Base-by-base conservation (phyloP, 2,888 invertebrate genomes). In the Tenodera sinensis region DNA sequence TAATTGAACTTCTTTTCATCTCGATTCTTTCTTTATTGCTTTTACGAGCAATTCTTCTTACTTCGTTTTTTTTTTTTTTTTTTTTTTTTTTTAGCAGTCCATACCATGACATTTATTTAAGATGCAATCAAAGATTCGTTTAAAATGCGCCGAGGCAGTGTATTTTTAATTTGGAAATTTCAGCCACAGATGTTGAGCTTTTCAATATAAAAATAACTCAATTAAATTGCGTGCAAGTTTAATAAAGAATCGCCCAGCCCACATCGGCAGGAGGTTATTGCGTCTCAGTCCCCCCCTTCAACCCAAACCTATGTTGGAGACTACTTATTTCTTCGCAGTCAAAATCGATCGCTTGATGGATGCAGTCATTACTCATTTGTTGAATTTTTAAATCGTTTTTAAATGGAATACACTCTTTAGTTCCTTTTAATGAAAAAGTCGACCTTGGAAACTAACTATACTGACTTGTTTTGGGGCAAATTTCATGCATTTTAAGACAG, bases 191-290 rank as follows among this genome's bases (percentile, higher is more conserved):
- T 87, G 87, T 87, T 42, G 83, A 82, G 83, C 27, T 87, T 83
- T 87, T 87, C 87, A 34, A 83, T 87, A 87, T 87, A 83, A 87
- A 87, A 83, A 30, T 82, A 82, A 87, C 83, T 83, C 87, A 87
- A 87, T 87, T 87, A 87, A 87, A 87, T 82, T 71, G 54, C 82
- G 30, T 83, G 87, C 81, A 83, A 82, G 30, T 87, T 87, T 87
- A 87, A 87, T 87, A 87, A 87, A 87, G 87, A 87, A 87, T 30
- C 28, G 42, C 83, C n/a, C 87, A 82, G n/a, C 54, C 54, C 54
- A 71, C 54, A 71, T 71, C 54, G 54, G 54, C 82, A 71, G 83
- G 87, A 28, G 83, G 87, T 87, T 87, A 87, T 87, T 87, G 30
- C 87, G 14, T 83, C 30, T 84, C 12, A 83, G 30, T 28, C 27